phyloP scores from a whole-genome alignment of 2,797 vertebrate species.

The Micromesistius poutassou region DNA sequence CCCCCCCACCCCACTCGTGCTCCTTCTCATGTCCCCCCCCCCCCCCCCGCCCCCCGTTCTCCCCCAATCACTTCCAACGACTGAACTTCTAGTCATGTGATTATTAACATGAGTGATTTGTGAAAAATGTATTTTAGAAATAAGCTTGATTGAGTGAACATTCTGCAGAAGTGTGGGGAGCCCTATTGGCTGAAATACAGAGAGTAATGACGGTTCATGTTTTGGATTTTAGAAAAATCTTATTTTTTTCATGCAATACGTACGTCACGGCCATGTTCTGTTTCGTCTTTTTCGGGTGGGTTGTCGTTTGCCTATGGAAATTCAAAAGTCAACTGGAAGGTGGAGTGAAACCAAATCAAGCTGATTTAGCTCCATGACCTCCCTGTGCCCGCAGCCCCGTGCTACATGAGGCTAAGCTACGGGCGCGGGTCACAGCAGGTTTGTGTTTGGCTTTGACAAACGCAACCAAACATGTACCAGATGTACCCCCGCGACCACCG shows the following conservation, averaged over 20 bases:
- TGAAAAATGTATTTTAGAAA: not conserved
- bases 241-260: too few relatives aligned
- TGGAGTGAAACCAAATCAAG: not conserved
- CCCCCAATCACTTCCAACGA: conserved; percentile 6
- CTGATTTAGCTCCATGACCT: conserved; percentile 19
- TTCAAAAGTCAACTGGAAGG: not conserved
- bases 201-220: too few relatives aligned
- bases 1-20: conserved; percentile 21
- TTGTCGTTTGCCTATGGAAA: not conserved
- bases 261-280: too few relatives aligned
- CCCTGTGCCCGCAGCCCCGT: conserved; percentile 33
- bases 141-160: not conserved
- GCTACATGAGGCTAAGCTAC: conserved; percentile 44
- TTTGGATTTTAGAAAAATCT: too few relatives aligned
- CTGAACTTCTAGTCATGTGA: not conserved
- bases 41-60: conserved; percentile 7
- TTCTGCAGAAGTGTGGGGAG: not conserved
- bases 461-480: conserved; percentile 49
- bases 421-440: conserved; percentile 68
- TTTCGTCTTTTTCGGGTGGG: too few relatives aligned
- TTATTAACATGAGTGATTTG: not conserved
- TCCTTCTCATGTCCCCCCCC: conserved; percentile 39
- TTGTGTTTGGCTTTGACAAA: conserved; percentile 56
- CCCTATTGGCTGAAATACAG: too few relatives aligned
- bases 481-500: conserved; percentile 53